Evolutionary conservation across 2,113 vertebrate species (phyloP).

Genomic region (Equus quagga): DNA sequence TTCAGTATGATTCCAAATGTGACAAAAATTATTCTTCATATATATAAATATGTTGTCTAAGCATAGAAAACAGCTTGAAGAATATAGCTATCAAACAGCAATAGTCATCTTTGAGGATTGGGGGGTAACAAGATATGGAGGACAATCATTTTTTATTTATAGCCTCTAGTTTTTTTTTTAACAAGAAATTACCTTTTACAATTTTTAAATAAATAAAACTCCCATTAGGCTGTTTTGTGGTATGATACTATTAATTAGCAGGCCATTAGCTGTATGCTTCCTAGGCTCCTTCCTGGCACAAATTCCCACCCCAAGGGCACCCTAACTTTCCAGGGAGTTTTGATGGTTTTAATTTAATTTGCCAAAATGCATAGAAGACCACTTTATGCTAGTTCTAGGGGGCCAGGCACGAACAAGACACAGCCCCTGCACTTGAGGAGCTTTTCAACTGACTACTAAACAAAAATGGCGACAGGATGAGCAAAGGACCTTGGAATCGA

Average conservation of each 20-base stretch:
- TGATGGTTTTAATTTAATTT: neutral
- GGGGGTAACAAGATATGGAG: neutral
- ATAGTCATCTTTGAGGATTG: neutral
- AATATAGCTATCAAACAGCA: neutral
- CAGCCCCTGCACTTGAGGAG: neutral
- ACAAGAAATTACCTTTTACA: neutral
- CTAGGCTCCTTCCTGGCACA: neutral
- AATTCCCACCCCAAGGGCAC: neutral
- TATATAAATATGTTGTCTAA: neutral
- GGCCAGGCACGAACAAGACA: neutral
- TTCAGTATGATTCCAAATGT: neutral
- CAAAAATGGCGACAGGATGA: neutral
- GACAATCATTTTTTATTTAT: neutral
- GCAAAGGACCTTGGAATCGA: neutral
- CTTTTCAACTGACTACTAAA: neutral
- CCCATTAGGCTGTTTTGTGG: neutral
- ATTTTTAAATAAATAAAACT: constrained; percentile 10
- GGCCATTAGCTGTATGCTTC: neutral
- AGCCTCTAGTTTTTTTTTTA: neutral
- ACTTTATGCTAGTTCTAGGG: neutral
- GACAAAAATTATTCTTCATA: neutral
- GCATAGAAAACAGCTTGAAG: neutral
- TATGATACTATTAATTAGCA: neutral
- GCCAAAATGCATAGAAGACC: neutral
- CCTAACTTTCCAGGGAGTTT: neutral